phyloP scores from a whole-genome alignment of 2,113 vertebrate species.

The Megaptera novaeangliae region DNA sequence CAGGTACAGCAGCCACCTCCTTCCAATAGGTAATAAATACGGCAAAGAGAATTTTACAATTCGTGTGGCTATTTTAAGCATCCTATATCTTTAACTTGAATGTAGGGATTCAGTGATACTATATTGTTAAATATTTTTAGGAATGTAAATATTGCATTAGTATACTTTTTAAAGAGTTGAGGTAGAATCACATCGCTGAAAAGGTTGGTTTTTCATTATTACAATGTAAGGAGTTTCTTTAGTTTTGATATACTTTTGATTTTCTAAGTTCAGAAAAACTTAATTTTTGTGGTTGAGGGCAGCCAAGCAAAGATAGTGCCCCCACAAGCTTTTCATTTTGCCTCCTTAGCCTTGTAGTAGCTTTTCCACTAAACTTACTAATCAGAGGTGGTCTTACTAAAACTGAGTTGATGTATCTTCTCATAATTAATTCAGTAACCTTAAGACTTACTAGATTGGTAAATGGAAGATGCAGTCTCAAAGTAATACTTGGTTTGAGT shows the following conservation, averaged over 20 bases:
- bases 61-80: background rate
- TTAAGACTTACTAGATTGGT: background rate
- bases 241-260: constrained; percentile 14
- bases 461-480: background rate
- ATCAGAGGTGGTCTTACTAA: background rate
- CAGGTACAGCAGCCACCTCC: constrained; percentile 89
- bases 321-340: constrained; percentile 14
- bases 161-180: background rate
- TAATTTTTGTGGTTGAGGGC: background rate
- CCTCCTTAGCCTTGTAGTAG: background rate
- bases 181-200: background rate
- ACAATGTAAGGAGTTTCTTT: constrained; percentile 6
- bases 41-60: background rate
- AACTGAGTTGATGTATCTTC: background rate
- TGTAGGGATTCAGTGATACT: background rate
- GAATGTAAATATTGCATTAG: background rate
- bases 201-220: background rate
- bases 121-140: constrained; percentile 25
- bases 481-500: background rate
- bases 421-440: constrained; percentile 32
- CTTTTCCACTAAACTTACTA: background rate
- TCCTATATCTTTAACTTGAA: background rate
- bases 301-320: background rate
- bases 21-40: constrained; percentile 90
- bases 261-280: constrained; percentile 33